phyloP scores from a whole-genome alignment of 2,888 invertebrate genomes.

The Crocallis elinguaria region DNA sequence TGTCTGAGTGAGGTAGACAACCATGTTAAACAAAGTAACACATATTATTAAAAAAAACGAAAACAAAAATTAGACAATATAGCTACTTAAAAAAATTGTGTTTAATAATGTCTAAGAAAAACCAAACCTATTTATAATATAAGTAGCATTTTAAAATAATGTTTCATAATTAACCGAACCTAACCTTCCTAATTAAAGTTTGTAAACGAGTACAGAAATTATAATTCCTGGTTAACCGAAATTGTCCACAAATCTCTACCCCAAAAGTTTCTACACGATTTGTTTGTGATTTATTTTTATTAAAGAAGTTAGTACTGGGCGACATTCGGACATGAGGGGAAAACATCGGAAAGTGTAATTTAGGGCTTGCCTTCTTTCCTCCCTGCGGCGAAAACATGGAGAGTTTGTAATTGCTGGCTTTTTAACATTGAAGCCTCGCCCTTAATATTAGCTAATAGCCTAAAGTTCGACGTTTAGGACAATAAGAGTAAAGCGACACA shows the following conservation, averaged over 20 bases:
- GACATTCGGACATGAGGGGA: not conserved
- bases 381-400: not conserved
- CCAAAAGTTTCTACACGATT: conserved; percentile 12
- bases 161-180: no score
- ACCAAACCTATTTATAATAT: no score
- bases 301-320: conserved; percentile 17
- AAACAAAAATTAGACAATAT: no score
- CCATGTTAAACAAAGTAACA: no score
- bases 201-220: not conserved
- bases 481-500: not conserved
- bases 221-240: not conserved
- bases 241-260: conserved; percentile 1
- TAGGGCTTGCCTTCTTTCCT: not conserved
- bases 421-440: not conserved
- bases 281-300: conserved; percentile 24
- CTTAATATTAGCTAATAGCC: conserved; percentile 4
- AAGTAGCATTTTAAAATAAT: no score
- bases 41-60: no score
- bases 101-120: no score
- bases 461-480: not conserved
- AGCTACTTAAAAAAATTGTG: no score
- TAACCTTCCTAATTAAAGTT: no score
- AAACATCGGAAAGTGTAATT: conserved; percentile 9
- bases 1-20: no score
- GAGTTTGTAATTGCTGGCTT: not conserved